Percentiles rank a stretch among this genome's conserved stretches.
These are phyloP conservation scores for Venustoraphidia nigricollis DNA, from an alignment of 2,888 invertebrate genomes.

Conservation along the genomic window DNA sequence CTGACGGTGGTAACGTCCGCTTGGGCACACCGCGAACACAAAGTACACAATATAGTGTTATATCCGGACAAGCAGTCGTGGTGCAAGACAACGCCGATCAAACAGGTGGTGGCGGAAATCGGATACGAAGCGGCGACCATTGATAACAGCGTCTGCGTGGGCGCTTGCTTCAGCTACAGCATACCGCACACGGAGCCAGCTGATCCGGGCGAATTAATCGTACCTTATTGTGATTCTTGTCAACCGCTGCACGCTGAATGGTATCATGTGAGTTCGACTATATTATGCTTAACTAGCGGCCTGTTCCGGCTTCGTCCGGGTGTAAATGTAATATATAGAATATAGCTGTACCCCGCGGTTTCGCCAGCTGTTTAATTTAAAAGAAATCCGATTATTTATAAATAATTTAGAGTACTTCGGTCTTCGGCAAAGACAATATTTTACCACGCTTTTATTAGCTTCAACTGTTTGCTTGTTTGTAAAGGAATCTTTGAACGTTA, in stretches of 20 bases:
- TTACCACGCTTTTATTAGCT: too few relatives aligned
- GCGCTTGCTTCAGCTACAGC: slow-evolving; percentile 54
- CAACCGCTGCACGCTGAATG: slow-evolving; percentile 46
- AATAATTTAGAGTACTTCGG: too few relatives aligned
- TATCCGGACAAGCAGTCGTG: slow-evolving; percentile 55
- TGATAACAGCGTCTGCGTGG: slow-evolving; percentile 55
- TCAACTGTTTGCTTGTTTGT: too few relatives aligned
- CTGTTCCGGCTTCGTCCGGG: too few relatives aligned
- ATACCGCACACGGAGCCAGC: slow-evolving; percentile 51
- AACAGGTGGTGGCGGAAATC: slow-evolving; percentile 49
- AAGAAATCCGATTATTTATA: too few relatives aligned
- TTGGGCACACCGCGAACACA: slow-evolving; percentile 3
- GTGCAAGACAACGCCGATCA: slow-evolving; percentile 52
- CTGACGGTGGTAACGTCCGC: too few relatives aligned
- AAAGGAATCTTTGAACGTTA: too few relatives aligned
- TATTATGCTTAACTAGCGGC: too few relatives aligned
- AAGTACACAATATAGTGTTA: slow-evolving; percentile 54
- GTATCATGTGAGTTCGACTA: slow-evolving; percentile 40
- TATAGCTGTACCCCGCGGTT: too few relatives aligned
- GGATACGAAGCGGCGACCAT: slow-evolving; percentile 46
- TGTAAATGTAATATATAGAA: too few relatives aligned
- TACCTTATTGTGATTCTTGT: slow-evolving; percentile 55
- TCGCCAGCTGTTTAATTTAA: too few relatives aligned
- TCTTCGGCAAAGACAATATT: too few relatives aligned
- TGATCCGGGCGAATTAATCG: slow-evolving; percentile 44